Evolutionary conservation across 2,113 vertebrate species (phyloP), one percentile per base, ranked within the genome.

Genomic region (Misgurnus anguillicaudatus): DNA sequence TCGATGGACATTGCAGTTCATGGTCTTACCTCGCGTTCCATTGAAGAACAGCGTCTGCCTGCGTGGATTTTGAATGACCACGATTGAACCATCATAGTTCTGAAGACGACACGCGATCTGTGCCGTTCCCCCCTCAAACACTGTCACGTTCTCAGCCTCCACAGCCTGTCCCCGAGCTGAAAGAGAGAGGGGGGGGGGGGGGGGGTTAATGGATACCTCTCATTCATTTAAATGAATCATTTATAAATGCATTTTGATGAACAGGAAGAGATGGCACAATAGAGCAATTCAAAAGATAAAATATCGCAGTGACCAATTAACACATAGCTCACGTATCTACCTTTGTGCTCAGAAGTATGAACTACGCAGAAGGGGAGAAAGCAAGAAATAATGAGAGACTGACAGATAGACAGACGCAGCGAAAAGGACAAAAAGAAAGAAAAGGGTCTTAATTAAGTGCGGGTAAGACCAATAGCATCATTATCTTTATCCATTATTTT

Each of bases 1-100:
- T 17, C 0, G 11, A 9, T 24, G 7, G 8, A 24, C 38, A 17
- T 11, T 5, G 17, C n/a, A 16, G 4, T 19, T 6, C 24, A 16
- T 2, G 14, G 4, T 73, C 92, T 87, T 82, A 96, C 95, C 96
- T 74, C 95, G 88, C 0, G 95, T 96, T 79, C 96, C 96, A 0
- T 97, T 97, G 90, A 97, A 97, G 90, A 97, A 97, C 17, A 97
- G 94, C 0, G 95, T 97, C 87, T 97, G 96, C 38, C 95, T 92
- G 38, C 93, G 91, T 1, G 96, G 96, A 84, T 96, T 96, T 92
- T 97, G 96, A 89, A 97, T 95, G 82, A 96, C 95, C 83, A 97
- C 96, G 11, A 97, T 97, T 66, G 95, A 97, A 17, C 96, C 95
- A 24, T 97, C 96, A 0, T 96, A 97, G 85, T 95, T 96, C 85